Base-by-base conservation (phyloP, 2,888 invertebrate species). In the Euplexia lucipara region DNA sequence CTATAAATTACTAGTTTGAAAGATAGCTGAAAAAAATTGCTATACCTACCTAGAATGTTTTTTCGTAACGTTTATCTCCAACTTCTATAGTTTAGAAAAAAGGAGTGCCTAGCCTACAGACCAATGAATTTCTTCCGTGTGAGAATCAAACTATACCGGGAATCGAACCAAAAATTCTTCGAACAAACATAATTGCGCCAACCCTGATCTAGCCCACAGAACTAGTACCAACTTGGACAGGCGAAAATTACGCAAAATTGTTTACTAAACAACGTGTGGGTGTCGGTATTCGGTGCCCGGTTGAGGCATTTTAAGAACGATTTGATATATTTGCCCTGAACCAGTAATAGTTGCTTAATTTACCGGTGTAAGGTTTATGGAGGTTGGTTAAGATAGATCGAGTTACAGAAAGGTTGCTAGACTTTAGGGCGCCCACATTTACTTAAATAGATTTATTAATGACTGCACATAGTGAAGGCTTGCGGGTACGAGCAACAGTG, bases 191-290 rank as follows among this genome's bases (percentile, higher is more conserved):
- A 16, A 4, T 49, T 14, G 6, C 2, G 22, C 45, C 68, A 75
- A 12, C 72, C 81, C 68, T 75, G 14, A 20, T 69, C 58, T 34
- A 72, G 62, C 18, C 62, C 54, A 67, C 73, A 75, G n/a, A 82
- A 78, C 65, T 44, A 54, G 62, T 48, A 53, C 30, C 58, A 75
- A 70, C 64, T 59, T 53, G 70, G 75, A 76, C 78, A 77, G 58
- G 70, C 79, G 81, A 81, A 86, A 82, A 84, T 86, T 86, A 85
- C 86, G 86, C 81, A 86, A 86, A 81, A 82, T 75, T 69, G 65
- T 73, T 74, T 72, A 78, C 75, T 72, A 83, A 75, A 79, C 71
- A 79, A 75, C 72, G 78, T 41, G 70, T 73, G 78, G 74, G 85
- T 79, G 82, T 62, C 45, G 70, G 76, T 32, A 78, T 80, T 80